Conservation (phyloP, 2,888 invertebrate species). For the Aleiodes alternator region DNA sequence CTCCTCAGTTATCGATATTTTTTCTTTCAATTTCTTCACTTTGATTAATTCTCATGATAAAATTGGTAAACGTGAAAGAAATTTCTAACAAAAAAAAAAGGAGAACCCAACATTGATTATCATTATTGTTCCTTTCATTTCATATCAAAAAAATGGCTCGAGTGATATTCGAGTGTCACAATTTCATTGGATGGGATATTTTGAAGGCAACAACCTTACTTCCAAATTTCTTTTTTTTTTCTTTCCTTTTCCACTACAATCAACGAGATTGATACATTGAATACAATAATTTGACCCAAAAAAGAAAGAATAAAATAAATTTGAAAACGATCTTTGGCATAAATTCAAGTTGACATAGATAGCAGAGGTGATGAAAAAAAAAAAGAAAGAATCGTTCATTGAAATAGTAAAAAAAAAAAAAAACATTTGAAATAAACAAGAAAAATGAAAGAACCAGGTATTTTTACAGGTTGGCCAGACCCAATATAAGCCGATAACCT, state of each 20-base stretch:
- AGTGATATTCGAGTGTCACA: not conserved
- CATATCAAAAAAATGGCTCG: not conserved
- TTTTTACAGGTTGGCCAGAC: conserved; percentile 35
- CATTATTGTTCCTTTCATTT: too few relatives aligned
- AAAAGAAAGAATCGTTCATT: not conserved
- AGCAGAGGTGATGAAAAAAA: conserved; percentile 5
- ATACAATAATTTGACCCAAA: not conserved
- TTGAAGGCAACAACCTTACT: too few relatives aligned
- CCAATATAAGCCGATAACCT: conserved; percentile 45
- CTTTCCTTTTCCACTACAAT: not conserved
- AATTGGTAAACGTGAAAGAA: too few relatives aligned
- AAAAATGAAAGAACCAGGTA: conserved; percentile 46
- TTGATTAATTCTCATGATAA: too few relatives aligned
- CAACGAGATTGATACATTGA: not conserved
- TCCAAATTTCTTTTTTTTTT: not conserved
- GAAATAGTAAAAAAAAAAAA: conserved; percentile 50
- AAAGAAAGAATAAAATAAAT: conserved; percentile 5
- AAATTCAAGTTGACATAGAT: too few relatives aligned
- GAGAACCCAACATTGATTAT: too few relatives aligned
- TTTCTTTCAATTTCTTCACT: too few relatives aligned
- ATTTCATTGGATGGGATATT: not conserved
- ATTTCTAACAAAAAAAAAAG: too few relatives aligned
- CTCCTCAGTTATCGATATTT: too few relatives aligned
- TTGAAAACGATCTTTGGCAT: conserved; percentile 29
- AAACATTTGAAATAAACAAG: conserved; percentile 52